Conservation (phyloP, 2,113 vertebrate genomes). For the Sprattus sprattus region DNA sequence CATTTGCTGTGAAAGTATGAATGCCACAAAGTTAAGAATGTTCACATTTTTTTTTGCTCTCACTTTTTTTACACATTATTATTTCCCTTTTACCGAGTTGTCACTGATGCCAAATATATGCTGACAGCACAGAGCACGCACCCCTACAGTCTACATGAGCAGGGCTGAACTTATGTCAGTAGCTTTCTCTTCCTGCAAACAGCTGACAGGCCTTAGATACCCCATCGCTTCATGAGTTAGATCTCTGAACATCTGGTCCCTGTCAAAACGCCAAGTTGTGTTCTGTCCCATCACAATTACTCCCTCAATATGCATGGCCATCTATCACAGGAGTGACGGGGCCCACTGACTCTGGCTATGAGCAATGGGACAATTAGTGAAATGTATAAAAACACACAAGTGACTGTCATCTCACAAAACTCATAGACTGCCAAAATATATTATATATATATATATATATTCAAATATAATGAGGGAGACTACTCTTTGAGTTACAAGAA, state of each 20-base stretch:
- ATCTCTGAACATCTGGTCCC: background rate
- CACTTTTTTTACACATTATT: background rate
- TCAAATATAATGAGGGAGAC: too few relatives aligned
- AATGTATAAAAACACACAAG: background rate
- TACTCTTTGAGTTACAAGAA: background rate
- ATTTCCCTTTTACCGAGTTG: background rate
- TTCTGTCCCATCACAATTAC: constrained; percentile 10
- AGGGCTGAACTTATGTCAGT: background rate
- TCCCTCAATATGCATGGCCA: background rate
- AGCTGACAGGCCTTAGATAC: background rate
- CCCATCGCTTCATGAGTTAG: background rate
- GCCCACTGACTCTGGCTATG: background rate
- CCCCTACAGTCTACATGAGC: background rate
- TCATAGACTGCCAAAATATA: background rate
- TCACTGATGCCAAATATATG: background rate
- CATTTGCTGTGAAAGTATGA: background rate
- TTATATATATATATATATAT: background rate
- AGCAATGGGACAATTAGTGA: background rate
- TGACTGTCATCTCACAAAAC: background rate
- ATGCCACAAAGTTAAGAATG: background rate
- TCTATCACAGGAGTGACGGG: background rate
- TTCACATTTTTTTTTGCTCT: background rate
- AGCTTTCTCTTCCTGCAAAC: background rate
- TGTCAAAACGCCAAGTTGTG: background rate
- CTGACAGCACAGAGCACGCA: background rate